Base-by-base conservation (phyloP, 2,888 invertebrate genomes). In the Timandra comae region DNA sequence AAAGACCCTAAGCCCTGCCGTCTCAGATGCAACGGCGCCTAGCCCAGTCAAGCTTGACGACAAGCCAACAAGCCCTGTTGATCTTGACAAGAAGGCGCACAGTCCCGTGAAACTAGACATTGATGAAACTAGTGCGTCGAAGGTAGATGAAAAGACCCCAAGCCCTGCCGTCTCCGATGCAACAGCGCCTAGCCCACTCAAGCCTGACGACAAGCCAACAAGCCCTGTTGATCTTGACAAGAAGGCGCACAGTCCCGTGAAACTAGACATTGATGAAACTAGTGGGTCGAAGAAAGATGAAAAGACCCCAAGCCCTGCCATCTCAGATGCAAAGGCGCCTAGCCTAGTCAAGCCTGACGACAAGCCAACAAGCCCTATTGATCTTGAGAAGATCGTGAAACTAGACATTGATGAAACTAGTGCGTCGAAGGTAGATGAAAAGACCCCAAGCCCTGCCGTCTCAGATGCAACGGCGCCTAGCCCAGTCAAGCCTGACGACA, bases 331-430 rank as follows among this genome's bases (percentile, higher is more conserved):
- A 1, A 33, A 32, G 0, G 10, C 3, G 1, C 1, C 12, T 2
- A 27, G 9, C n/a, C 7, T 8, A 7, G 7, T 4, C 0, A 2
- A 21, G 6, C 3, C 7, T 10, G 21, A 13, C 7, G 26, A 35
- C 1, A 32, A 33, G 9, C 8, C n/a, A 11, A 6, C 27, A 5
- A 35, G 34, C 20, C 22, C 29, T 11, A 16, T 26, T n/a, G 10
- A 30, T 3, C 20, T 16, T 22, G 32, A 30, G 7, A 27, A 27
- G 3, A 33, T n/a, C n/a, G n/a, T n/a, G n/a, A n/a, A n/a, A n/a
- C n/a, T n/a, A n/a, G n/a, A n/a, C n/a, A n/a, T n/a, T n/a, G n/a
- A n/a, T n/a, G n/a, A n/a, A n/a, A n/a, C n/a, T n/a, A n/a, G n/a
- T n/a, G n/a, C n/a, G n/a, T n/a, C n/a, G n/a, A n/a, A n/a, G n/a